Evolutionary conservation across 2,888 invertebrate species (phyloP), one percentile per base, ranked within the genome.

Genomic region (Allacma fusca): DNA sequence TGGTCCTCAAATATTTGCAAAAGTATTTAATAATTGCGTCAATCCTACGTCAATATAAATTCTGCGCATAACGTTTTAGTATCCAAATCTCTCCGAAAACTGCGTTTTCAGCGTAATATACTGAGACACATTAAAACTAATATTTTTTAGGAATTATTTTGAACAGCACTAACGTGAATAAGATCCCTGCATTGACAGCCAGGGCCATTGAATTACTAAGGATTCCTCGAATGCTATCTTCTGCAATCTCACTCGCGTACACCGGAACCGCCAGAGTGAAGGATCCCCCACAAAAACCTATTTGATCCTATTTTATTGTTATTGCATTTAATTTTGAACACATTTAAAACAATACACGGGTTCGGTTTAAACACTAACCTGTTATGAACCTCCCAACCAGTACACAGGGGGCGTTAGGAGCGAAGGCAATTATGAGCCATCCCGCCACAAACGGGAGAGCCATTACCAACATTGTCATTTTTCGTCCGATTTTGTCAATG

Each of bases 231-330:
- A 95, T 91, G 28, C 91, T 91, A 83, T 92, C 93, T 83, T 95
- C 92, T 0, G 95, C 91, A 65, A 95, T 94, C 88, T 97, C 97
- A 64, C 91, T 92, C 4, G 92, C 92, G 85, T 94, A 95, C 80
- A 95, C 90, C 0, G 96, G 96, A 0, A 92, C 93, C 0, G 93
- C 92, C 21, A 94, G 91, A 84, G 94, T 62, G 62, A 24, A 62
- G 4, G 62, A 12, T 9, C 62, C 62, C 23, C 62, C 62, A 16
- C 62, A 62, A 12, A 62, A 7, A 13, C 62, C 62, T 62, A 13
- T 40, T 9, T 40, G 13, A 40, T 40, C n/a, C n/a, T n/a, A n/a
- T n/a, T n/a, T n/a, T n/a, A n/a, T n/a, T n/a, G n/a, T n/a, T n/a
- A n/a, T n/a, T n/a, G n/a, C n/a, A n/a, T n/a, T n/a, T 34, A 34